phyloP scores from a whole-genome alignment of 2,888 invertebrate genomes.

The Chloroclysta siterata region DNA sequence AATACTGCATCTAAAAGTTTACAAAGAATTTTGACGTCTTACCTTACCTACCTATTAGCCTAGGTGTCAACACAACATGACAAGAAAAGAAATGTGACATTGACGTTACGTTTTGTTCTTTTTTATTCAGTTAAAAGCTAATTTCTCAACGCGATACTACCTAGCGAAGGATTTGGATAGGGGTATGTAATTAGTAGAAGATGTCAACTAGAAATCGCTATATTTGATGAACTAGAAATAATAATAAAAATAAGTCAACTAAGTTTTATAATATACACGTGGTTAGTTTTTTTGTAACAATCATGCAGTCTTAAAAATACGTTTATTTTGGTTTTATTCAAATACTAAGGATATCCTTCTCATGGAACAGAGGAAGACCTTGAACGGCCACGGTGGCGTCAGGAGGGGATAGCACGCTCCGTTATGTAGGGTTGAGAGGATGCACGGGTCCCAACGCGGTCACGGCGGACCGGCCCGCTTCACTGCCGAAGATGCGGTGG shows the following conservation, averaged over 20 bases:
- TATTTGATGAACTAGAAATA: too few species aligned
- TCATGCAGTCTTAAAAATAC: too few species aligned
- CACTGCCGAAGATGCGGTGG: neutral
- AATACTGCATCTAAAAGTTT: neutral
- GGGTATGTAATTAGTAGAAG: too few species aligned
- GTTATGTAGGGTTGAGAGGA: slow-evolving; percentile 1
- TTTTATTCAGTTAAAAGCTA: neutral
- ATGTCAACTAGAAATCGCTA: too few species aligned
- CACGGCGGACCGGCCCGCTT: neutral
- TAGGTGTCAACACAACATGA: neutral
- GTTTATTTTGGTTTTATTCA: neutral
- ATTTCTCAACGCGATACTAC: too few species aligned
- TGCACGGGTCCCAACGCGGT: neutral
- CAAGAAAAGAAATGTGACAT: neutral
- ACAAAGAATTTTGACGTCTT: slow-evolving; percentile 10
- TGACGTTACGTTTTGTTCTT: neutral
- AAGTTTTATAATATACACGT: too few species aligned
- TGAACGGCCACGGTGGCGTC: neutral
- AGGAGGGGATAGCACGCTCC: neutral
- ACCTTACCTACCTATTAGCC: too few species aligned
- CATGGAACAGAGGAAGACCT: neutral
- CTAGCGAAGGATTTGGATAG: too few species aligned
- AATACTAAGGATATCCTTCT: neutral
- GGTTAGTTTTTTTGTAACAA: too few species aligned
- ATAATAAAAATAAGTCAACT: too few species aligned